Evolutionary conservation across 2,888 invertebrate genomes (phyloP), one percentile per base, ranked within the genome.

Genomic region (Ichneumoninae sp.): DNA sequence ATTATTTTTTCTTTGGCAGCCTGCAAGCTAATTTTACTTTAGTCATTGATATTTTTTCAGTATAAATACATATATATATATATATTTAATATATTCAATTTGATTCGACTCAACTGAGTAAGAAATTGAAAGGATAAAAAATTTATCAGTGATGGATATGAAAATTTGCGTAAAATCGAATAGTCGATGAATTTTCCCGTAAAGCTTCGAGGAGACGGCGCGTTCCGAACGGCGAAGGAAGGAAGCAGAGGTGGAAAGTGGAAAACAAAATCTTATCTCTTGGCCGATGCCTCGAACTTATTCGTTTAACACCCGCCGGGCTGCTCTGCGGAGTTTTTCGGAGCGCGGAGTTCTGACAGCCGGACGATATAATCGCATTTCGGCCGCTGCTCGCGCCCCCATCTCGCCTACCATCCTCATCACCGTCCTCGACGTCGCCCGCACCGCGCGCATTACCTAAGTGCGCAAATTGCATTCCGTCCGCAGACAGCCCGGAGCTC

Each of bases 401-500:
- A 36, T 47, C 69, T 16, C 36, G 44, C 52, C 22, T 66, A 19
- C 60, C 36, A 16, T 65, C 69, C 63, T 50, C n/a, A 36, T 44
- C 26, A 36, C 54, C 63, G 52, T 50, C 50, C 13, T 68, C 71
- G 77, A 57, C 84, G 83, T 84, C 84, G 83, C 79, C 74, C 36
- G 30, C 16, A 77, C 33, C 50, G 40, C 36, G 85, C 77, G 83
- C 80, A 82, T 86, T 88, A 85, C 69, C 87, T 85, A 85, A 88
- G 83, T 83, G 81, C 83, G 87, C 77, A 88, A 90, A 90, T 90
- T 89, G 85, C 88, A 88, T 89, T 86, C 85, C 87, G 54, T 83
- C 71, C 75, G 83, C 69, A 81, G 83, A 77, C 83, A 79, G 81
- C 87, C 86, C 50, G 86, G 16, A 88, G 87, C 86, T 84, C 81